Evolutionary conservation across 2,888 invertebrate genomes (phyloP), one percentile per base, ranked within the genome.

Genomic region (Perdita meconis): DNA sequence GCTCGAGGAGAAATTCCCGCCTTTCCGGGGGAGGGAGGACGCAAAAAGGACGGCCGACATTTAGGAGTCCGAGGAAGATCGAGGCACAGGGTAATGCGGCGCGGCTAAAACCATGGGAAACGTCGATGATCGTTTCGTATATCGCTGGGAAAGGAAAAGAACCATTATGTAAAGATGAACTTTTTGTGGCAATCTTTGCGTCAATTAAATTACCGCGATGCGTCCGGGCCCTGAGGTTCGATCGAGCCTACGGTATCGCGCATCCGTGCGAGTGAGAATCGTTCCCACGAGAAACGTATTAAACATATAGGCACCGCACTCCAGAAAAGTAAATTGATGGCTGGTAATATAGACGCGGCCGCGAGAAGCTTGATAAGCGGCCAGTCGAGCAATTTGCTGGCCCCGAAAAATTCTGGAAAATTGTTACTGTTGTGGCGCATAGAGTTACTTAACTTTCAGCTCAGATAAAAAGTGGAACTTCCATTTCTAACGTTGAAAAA

Each of bases 121-220:
- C 78, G 66, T 67, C 75, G 74, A 79, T 66, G 81, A 68, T 70
- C 73, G 80, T 50, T 30, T 65, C 44, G 66, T 66, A 61, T 65
- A 47, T 76, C 74, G 76, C 81, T 87, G 88, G 84, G 89, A 89
- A 89, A 89, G 89, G 89, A 90, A 89, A 88, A 85, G 83, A 86
- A 86, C 86, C 84, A 90, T 90, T 90, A 90, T 83, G 84, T 83
- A 84, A 82, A 87, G 86, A 86, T 85, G 84, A 84, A 87, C 86
- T 86, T 87, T 83, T 88, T 89, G 84, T 82, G 80, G 80, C 86
- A 83, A 86, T 89, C 87, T 88, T 61, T 85, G 86, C 87, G 88
- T 89, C 88, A 90, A 89, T 90, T 90, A 90, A 89, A 90, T 88
- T 86, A 87, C 86, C 71, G 81, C 86, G 85, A 86, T 87, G 85